Evolutionary conservation across 2,797 vertebrate genomes (phyloP).

Genomic region (Urocyon cinereoargenteus): DNA sequence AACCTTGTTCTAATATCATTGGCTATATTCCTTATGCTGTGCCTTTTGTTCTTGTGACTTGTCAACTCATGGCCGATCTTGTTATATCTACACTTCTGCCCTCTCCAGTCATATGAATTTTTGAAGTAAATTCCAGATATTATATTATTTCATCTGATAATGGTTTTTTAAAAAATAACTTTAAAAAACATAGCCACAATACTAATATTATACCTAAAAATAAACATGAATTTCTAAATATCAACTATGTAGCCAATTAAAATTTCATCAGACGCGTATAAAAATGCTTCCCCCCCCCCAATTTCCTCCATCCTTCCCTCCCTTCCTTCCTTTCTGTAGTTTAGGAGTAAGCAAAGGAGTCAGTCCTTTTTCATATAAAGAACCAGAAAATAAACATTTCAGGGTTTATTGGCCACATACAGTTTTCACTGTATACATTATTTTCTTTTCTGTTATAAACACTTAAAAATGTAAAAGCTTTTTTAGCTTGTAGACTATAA

Average conservation of each 20-base stretch:
- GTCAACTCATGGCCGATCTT: neutral
- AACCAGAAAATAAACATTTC: neutral
- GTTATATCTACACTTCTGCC: neutral
- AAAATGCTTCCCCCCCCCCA: neutral
- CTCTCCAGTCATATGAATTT: neutral
- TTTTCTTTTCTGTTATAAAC: neutral
- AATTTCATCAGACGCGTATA: neutral
- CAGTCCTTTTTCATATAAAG: neutral
- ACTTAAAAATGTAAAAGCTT: neutral
- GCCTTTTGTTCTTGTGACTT: neutral
- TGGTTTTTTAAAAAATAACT: neutral
- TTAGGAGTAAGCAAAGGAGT: neutral
- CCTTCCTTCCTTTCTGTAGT: neutral
- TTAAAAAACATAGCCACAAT: neutral
- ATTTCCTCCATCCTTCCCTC: neutral
- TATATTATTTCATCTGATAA: neutral
- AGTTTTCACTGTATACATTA: neutral
- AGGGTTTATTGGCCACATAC: neutral
- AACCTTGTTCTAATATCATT: neutral
- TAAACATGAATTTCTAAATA: neutral
- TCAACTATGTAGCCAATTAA: neutral
- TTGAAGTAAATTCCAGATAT: neutral
- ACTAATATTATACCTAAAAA: neutral
- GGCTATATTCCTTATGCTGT: neutral
- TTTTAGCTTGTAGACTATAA: neutral